These are phyloP conservation scores for Eudasyphora cyanicolor DNA, from an alignment of 2,888 invertebrate genomes.

Conservation along the genomic window DNA sequence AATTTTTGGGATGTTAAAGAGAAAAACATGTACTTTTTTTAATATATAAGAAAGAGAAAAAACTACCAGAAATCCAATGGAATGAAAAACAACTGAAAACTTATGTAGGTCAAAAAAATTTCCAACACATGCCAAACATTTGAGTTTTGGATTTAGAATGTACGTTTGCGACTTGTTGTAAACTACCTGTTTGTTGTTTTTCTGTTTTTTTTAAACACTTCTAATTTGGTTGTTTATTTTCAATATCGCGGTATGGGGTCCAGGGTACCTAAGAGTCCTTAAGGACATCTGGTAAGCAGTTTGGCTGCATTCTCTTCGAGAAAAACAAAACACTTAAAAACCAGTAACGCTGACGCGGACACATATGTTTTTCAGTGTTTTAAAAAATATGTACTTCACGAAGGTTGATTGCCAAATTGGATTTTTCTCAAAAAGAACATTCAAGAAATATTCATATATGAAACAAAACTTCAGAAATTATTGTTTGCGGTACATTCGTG, in stretches of 20 bases:
- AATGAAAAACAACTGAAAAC: too few relatives aligned
- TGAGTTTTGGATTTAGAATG: neutral
- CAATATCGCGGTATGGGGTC: neutral
- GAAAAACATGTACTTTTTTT: too few relatives aligned
- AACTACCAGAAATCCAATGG: too few relatives aligned
- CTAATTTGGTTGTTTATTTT: neutral
- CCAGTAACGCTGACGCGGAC: too few relatives aligned
- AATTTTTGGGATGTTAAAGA: neutral
- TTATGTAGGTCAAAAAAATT: too few relatives aligned
- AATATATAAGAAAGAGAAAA: too few relatives aligned
- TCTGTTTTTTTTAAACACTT: neutral
- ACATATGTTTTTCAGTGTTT: neutral
- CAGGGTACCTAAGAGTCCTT: neutral
- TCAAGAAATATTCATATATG: too few relatives aligned
- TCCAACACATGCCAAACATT: slow-evolving; percentile 7
- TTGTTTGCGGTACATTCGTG: too few relatives aligned
- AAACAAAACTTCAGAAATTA: too few relatives aligned
- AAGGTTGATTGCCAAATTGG: too few relatives aligned
- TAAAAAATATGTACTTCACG: too few relatives aligned
- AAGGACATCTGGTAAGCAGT: neutral
- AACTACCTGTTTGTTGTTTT: slow-evolving; percentile 3
- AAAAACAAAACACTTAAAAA: slow-evolving; percentile 13
- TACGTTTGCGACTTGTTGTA: neutral
- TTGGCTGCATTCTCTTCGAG: neutral
- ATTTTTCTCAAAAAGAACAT: too few relatives aligned